phyloP scores from a whole-genome alignment of 2,888 invertebrate species.

The Aproaerema taeniolella region DNA sequence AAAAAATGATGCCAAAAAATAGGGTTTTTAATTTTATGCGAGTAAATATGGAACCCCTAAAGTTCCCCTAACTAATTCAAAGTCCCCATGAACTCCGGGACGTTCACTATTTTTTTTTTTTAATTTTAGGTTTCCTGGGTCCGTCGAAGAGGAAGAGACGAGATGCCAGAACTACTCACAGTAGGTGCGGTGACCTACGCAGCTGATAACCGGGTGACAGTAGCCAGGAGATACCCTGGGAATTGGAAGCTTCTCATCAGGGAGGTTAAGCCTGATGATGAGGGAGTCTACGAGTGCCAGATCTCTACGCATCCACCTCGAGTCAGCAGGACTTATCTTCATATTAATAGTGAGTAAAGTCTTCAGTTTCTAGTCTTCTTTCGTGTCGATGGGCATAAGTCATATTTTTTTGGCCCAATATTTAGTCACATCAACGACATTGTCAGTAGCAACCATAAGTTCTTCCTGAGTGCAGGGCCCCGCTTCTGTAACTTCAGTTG shows the following conservation, averaged over 20 bases:
- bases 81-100: too few relatives aligned
- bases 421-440: too few relatives aligned
- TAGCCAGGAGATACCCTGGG: conserved; percentile 79
- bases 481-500: too few relatives aligned
- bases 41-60: too few relatives aligned
- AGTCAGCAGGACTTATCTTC: conserved; percentile 81
- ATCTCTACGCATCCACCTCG: conserved; percentile 84
- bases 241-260: conserved; percentile 81
- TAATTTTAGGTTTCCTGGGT: conserved; percentile 88
- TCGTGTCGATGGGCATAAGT: too few relatives aligned
- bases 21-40: too few relatives aligned
- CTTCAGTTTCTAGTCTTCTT: neutral
- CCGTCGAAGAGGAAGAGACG: conserved; percentile 74
- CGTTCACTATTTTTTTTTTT: too few relatives aligned
- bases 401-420: too few relatives aligned
- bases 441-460: too few relatives aligned
- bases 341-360: conserved; percentile 79
- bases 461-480: too few relatives aligned
- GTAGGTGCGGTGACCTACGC: conserved; percentile 83
- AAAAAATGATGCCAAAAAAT: too few relatives aligned
- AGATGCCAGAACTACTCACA: conserved; percentile 82
- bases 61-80: too few relatives aligned
- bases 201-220: conserved; percentile 81
- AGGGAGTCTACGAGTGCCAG: conserved; percentile 84
- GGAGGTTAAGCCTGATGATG: conserved; percentile 81